Evolutionary conservation across 23 tunicate genomes (phyloP).

Genomic region (Ascidia mentula): DNA sequence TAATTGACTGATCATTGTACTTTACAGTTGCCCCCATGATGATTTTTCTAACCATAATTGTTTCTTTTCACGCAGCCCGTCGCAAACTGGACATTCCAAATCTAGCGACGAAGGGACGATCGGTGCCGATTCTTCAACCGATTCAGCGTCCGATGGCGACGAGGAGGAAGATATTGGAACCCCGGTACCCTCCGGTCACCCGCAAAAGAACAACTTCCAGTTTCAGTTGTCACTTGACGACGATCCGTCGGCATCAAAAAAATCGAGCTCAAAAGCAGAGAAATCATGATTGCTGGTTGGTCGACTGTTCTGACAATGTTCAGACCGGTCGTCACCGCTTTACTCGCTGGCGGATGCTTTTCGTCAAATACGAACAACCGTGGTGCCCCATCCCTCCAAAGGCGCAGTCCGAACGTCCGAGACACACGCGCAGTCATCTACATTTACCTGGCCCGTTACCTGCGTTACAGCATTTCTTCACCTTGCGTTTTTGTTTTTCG

Average conservation of each 20-base stretch:
- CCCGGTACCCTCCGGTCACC: conserved; percentile 16
- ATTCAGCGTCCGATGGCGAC: conserved; percentile 21
- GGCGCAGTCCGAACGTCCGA: not conserved
- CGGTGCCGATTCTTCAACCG: conserved; percentile 29
- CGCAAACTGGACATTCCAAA: conserved; percentile 37
- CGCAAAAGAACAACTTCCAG: conserved; percentile 12
- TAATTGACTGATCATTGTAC: no score
- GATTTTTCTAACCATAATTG: no score
- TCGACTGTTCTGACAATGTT: not conserved
- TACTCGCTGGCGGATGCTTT: no score
- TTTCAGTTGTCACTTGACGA: conserved; percentile 55
- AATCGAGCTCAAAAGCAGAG: not conserved
- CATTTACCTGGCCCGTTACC: conserved; percentile 9
- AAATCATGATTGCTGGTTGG: not conserved
- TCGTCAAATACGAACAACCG: no score
- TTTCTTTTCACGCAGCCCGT: conserved; percentile 68
- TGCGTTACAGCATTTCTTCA: conserved; percentile 10
- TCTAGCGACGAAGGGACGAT: conserved; percentile 10
- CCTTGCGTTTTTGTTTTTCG: no score
- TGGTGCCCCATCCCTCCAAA: not conserved
- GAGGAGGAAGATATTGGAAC: conserved; percentile 41
- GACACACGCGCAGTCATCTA: conserved; percentile 9
- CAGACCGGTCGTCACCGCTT: no score
- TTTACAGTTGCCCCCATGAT: no score
- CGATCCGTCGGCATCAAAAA: not conserved